Percentiles rank a stretch among this genome's conserved stretches.
Evolutionary conservation across 2,113 vertebrate species (phyloP).

Genomic region (Craseonycteris thonglongyai): DNA sequence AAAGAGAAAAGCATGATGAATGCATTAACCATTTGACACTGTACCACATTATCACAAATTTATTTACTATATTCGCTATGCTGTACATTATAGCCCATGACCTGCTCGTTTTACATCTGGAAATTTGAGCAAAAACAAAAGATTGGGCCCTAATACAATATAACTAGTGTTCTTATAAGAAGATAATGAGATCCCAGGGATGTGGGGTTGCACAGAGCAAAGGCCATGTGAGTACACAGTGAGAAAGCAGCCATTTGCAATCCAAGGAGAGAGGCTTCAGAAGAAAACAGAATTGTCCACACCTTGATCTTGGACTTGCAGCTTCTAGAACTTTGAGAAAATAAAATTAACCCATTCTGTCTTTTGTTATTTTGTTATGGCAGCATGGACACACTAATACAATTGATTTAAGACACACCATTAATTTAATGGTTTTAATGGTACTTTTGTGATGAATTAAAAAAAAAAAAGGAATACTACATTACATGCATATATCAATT

Average conservation of each 20-base stretch:
- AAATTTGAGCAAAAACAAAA: too few relatives aligned
- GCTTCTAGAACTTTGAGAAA: background rate
- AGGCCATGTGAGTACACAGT: background rate
- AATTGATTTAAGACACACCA: background rate
- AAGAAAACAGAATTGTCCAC: background rate
- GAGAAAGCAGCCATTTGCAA: background rate
- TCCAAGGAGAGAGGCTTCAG: background rate
- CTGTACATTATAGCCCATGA: too few relatives aligned
- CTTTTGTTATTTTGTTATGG: background rate
- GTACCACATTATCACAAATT: too few relatives aligned
- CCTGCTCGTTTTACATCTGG: too few relatives aligned
- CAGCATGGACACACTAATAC: background rate
- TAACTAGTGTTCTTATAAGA: background rate
- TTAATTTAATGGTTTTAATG: background rate
- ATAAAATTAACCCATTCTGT: too few relatives aligned
- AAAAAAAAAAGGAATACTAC: background rate
- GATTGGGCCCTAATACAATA: background rate
- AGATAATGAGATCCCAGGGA: background rate
- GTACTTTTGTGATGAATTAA: background rate
- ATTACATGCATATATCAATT: background rate
- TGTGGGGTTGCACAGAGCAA: background rate
- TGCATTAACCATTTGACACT: too few relatives aligned
- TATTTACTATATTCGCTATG: too few relatives aligned
- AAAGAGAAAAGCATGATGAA: too few relatives aligned
- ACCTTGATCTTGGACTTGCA: background rate